Conservation (phyloP, 2,113 vertebrate genomes). For the Galbula dea region DNA sequence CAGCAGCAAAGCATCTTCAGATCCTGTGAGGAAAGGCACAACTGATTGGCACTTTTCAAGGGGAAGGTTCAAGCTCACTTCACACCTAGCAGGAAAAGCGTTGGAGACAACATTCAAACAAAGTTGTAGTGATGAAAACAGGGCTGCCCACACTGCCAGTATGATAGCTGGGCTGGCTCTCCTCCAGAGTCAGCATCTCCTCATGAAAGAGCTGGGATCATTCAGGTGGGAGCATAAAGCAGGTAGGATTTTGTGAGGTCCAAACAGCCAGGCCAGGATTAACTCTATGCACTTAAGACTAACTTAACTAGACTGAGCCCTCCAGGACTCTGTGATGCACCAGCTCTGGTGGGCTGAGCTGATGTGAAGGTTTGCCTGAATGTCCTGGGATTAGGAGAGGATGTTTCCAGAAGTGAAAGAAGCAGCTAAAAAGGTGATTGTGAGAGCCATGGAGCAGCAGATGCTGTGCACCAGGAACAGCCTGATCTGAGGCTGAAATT, state of each 20-base stretch:
- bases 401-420: neutral
- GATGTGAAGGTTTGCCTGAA: neutral
- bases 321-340: accelerated
- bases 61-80: neutral
- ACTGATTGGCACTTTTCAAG: neutral
- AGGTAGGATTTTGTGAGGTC: neutral
- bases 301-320: neutral
- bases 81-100: neutral
- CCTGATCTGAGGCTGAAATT: neutral
- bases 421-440: neutral
- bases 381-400: accelerated
- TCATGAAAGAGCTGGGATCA: neutral
- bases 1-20: neutral
- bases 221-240: neutral
- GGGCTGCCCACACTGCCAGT: neutral
- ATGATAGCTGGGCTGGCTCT: neutral
- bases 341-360: neutral
- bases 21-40: neutral
- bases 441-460: accelerated
- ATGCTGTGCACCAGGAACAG: accelerated
- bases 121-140: neutral
- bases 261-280: neutral
- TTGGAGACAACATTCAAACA: neutral
- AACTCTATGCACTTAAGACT: neutral
- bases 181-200: neutral